Evolutionary conservation across 53 echinoderm and acorn worm genomes (phyloP), one percentile per base, ranked within the genome.

Genomic region (Echinarachnius parma): DNA sequence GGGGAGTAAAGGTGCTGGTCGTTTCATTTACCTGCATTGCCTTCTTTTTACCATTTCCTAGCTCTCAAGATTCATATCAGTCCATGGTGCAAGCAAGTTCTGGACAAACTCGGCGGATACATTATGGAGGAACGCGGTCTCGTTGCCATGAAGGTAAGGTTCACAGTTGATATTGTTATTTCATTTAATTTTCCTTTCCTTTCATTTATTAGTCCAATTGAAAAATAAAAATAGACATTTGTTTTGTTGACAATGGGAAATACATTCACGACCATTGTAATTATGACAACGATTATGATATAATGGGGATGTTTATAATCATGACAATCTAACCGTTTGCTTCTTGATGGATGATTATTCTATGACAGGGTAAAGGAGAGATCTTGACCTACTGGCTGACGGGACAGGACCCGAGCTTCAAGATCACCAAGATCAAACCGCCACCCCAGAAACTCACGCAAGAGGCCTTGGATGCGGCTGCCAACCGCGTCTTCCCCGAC

Each of bases 61-160:
- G 95, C 90, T 16, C 63, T 90, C 7, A 91, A 82, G 66, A 91
- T 96, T 21, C 96, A 96, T 22, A 83, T 96, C 9, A 96, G 96
- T 66, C 96, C 96, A 4, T 88, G 88, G 57, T 96, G 96, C 31
- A 76, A 68, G 19, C 61, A 82, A 14, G 85, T 96, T 0, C 80
- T 96, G 25, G 77, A 75, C 19, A 59, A 88, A 45, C 53, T 96
- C 1, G 96, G 96, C 5, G 96, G 96, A 20, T 96, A 82, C 33
- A 28, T 69, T 10, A 80, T 96, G 0, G 87, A 80, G 22, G 96
- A 91, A 55, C 60, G 96, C 47, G 96, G 96, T 14, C 75, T 96
- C n/a, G 86, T 96, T 5, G 78, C 96, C 20, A 91, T 91, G 91
- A 91, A 96, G 91, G 91, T 91, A 96, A 1, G 27, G 8, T n/a